Evolutionary conservation across 2,797 vertebrate species (phyloP).

Genomic region (Neosilurus hyrtlii): DNA sequence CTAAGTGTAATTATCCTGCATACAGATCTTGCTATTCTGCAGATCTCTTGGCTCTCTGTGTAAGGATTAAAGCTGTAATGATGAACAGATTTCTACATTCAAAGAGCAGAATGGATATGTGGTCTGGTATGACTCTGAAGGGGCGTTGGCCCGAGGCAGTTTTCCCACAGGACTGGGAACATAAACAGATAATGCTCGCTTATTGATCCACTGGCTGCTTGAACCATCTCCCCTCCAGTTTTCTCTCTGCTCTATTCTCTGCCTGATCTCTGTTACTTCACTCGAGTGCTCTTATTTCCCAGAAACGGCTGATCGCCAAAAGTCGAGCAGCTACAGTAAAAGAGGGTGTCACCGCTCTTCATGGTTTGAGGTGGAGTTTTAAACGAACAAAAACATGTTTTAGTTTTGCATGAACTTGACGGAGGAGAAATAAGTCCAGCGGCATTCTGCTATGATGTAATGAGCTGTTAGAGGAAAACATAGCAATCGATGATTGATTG

Average conservation of each 20-base stretch:
- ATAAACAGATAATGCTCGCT: constrained; percentile 53
- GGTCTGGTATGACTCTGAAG: constrained; percentile 27
- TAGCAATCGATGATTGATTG: not conserved
- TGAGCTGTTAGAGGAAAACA: not conserved
- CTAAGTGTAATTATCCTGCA: not conserved
- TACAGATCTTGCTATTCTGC: not conserved
- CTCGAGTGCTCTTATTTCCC: constrained; percentile 4
- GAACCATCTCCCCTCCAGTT: not conserved
- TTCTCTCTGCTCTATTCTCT: not conserved
- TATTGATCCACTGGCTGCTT: constrained; percentile 62
- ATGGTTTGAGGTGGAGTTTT: not conserved
- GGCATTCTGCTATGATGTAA: not conserved
- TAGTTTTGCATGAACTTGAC: not conserved
- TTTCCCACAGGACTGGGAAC: constrained; percentile 50
- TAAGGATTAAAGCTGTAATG: not conserved
- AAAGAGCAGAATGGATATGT: constrained; percentile 14
- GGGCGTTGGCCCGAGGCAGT: constrained; percentile 49
- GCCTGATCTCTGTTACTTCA: constrained; percentile 18
- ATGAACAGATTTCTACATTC: constrained; percentile 12
- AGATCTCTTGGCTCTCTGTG: not conserved
- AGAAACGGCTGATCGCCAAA: not conserved
- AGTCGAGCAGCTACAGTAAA: not conserved
- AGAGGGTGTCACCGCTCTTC: no score
- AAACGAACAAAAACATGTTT: not conserved
- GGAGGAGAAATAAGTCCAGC: not conserved